These are phyloP conservation scores for Antigone vipio DNA, from an alignment of 2,113 vertebrate genomes.

Conservation along the genomic window DNA sequence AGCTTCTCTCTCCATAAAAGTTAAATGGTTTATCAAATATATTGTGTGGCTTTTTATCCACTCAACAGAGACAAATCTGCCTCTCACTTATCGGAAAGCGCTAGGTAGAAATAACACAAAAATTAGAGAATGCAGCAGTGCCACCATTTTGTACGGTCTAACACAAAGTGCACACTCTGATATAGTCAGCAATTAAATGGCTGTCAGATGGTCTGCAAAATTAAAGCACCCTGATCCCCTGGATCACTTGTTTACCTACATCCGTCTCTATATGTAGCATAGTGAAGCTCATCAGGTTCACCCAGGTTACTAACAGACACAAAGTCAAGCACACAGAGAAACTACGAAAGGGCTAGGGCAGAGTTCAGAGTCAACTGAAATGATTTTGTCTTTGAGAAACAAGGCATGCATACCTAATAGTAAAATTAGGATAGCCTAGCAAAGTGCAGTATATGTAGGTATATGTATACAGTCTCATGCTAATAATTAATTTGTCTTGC, in stretches of 20 bases:
- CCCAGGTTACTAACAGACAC: neutral
- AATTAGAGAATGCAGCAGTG: neutral
- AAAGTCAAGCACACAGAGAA: neutral
- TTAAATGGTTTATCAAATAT: neutral
- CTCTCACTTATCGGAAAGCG: neutral
- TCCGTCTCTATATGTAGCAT: neutral
- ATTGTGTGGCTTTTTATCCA: neutral
- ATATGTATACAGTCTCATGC: neutral
- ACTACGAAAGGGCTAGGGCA: neutral
- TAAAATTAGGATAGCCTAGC: neutral
- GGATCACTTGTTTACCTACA: neutral
- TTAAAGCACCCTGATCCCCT: neutral
- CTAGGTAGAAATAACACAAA: neutral
- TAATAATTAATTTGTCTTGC: conserved; percentile 21
- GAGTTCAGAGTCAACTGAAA: neutral
- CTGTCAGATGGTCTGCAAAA: neutral
- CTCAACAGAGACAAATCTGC: neutral
- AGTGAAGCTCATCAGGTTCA: neutral
- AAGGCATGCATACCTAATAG: neutral
- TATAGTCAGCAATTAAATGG: neutral
- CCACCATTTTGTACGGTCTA: neutral
- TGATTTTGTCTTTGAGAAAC: conserved; percentile 14
- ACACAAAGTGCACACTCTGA: neutral
- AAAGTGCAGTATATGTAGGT: neutral
- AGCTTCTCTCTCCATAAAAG: neutral